Evolutionary conservation across 2,888 invertebrate species (phyloP).

Genomic region (Orchestes rusci): DNA sequence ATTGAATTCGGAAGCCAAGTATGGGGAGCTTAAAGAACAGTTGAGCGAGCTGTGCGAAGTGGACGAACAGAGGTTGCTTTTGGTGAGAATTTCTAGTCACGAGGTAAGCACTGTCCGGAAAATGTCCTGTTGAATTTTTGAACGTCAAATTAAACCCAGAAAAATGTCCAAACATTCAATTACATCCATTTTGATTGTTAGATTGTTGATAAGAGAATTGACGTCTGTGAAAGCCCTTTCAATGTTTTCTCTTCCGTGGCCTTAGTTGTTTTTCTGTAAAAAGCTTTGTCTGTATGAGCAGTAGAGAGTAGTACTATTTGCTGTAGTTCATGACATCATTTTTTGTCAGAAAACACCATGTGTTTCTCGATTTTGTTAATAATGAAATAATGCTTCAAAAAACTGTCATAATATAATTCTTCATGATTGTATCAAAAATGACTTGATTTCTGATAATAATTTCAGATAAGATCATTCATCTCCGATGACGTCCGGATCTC

Average conservation of each 20-base stretch:
- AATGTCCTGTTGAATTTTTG: not conserved
- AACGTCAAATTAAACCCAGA: too few relatives aligned
- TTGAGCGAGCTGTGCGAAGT: conserved; percentile 58
- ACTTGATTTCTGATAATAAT: too few relatives aligned
- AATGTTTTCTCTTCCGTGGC: too few relatives aligned
- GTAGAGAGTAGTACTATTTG: too few relatives aligned
- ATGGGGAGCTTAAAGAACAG: conserved; percentile 66
- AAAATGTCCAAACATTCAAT: too few relatives aligned
- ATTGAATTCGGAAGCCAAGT: conserved; percentile 75
- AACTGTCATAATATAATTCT: not conserved
- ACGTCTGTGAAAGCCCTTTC: too few relatives aligned
- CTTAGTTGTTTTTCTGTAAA: too few relatives aligned
- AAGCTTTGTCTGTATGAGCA: too few relatives aligned
- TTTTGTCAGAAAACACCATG: not conserved
- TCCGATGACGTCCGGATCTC: conserved; percentile 49
- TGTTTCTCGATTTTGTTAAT: not conserved
- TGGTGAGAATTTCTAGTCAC: conserved; percentile 67
- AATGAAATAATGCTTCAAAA: not conserved
- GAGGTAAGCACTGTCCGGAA: conserved; percentile 17
- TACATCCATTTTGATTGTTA: too few relatives aligned
- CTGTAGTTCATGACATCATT: too few relatives aligned
- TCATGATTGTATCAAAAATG: too few relatives aligned
- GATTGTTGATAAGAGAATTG: too few relatives aligned
- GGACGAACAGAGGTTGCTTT: conserved; percentile 54
- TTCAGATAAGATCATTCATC: conserved; percentile 54